Conservation (phyloP, 1,140 invertebrate species). For the Teleogryllus occipitalis region DNA sequence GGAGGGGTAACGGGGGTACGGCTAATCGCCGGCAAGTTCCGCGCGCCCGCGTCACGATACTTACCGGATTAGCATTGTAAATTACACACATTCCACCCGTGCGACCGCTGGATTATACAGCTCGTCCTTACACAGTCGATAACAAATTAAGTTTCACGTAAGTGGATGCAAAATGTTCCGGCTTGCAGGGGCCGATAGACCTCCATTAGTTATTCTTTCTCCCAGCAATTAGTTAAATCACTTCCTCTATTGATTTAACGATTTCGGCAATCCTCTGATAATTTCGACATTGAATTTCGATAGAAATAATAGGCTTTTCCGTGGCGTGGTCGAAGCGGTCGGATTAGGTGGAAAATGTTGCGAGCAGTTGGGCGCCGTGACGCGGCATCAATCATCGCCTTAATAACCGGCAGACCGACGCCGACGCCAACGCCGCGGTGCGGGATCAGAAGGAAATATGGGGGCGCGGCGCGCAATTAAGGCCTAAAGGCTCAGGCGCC, state of each 20-base stretch:
- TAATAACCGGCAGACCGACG: background rate
- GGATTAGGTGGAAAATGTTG: background rate
- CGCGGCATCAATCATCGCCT: background rate
- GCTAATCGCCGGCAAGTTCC: background rate
- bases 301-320: background rate
- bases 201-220: background rate
- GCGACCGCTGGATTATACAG: too few species aligned
- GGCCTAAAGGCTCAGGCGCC: background rate
- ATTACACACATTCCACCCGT: too few species aligned
- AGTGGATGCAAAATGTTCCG: background rate
- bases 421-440: background rate
- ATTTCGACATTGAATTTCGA: background rate
- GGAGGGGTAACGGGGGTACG: background rate
- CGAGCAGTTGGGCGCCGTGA: background rate
- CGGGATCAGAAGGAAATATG: slow-evolving; percentile 3
- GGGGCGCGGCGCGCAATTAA: background rate
- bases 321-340: background rate
- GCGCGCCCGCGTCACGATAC: too few species aligned
- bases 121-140: background rate
- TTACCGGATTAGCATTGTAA: too few species aligned
- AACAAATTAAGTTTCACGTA: background rate
- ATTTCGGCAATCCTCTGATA: background rate
- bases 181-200: background rate
- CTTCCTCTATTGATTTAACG: background rate
- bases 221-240: background rate